phyloP scores from a whole-genome alignment of 2,113 vertebrate genomes.

The Carassius gibelio region DNA sequence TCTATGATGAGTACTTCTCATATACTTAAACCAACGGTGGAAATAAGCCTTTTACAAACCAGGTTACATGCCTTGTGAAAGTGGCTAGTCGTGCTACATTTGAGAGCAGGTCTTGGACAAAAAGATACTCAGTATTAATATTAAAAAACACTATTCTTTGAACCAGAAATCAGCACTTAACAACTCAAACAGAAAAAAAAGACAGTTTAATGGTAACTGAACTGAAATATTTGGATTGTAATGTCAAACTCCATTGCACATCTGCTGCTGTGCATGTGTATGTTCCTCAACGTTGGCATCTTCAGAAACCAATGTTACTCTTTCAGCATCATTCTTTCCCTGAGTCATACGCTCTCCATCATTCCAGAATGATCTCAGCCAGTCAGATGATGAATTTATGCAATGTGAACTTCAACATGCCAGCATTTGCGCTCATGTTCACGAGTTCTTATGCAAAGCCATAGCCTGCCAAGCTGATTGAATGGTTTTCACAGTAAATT shows the following conservation, averaged over 20 bases:
- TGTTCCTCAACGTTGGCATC: neutral
- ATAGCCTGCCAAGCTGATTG: conserved; percentile 48
- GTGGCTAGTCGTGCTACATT: neutral
- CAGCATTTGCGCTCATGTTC: conserved; percentile 39
- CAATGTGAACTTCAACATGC: conserved; percentile 58
- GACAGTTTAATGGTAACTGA: neutral
- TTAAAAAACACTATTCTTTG: neutral
- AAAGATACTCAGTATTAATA: neutral
- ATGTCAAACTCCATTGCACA: neutral
- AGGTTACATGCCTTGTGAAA: neutral
- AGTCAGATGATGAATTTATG: conserved; percentile 59
- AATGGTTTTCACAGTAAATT: conserved; percentile 52
- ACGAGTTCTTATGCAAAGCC: conserved; percentile 59
- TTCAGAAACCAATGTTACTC: conserved; percentile 4
- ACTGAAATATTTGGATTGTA: neutral
- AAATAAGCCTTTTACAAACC: neutral
- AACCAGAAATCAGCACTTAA: neutral
- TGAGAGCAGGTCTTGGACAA: neutral
- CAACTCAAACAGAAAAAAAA: neutral
- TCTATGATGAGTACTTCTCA: conserved; percentile 44
- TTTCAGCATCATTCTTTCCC: conserved; percentile 4
- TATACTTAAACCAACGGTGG: conserved; percentile 22
- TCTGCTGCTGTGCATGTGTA: neutral
- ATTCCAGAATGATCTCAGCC: conserved; percentile 3
- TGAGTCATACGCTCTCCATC: conserved; percentile 12